Evolutionary conservation across 2,797 vertebrate species (phyloP).

Genomic region (Parotocinclus haroldoi): DNA sequence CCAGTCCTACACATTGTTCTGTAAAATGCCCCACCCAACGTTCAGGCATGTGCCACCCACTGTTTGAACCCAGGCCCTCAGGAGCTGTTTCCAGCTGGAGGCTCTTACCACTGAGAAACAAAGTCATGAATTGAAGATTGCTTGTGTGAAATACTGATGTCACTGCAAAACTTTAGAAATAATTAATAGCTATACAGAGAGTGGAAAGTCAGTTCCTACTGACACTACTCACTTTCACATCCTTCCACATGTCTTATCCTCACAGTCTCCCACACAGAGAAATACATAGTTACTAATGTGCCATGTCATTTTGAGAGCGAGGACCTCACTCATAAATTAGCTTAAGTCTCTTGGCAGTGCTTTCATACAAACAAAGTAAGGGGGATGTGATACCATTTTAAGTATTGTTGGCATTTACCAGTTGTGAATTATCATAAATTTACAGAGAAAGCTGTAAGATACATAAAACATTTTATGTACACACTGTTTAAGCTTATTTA

Average conservation of each 20-base stretch:
- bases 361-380: not conserved
- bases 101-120: too few relatives aligned
- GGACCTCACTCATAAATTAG: constrained; percentile 15
- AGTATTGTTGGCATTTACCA: too few relatives aligned
- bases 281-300: constrained; percentile 10
- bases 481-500: too few relatives aligned
- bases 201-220: constrained; percentile 19
- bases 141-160: constrained; percentile 26
- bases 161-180: constrained; percentile 36
- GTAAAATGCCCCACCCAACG: too few relatives aligned
- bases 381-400: too few relatives aligned
- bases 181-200: constrained; percentile 33
- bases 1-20: too few relatives aligned
- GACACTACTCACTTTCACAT: constrained; percentile 34
- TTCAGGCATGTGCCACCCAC: too few relatives aligned
- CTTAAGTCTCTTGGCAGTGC: constrained; percentile 23
- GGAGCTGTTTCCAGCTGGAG: too few relatives aligned
- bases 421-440: too few relatives aligned
- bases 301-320: not conserved
- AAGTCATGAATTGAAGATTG: constrained; percentile 7
- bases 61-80: too few relatives aligned
- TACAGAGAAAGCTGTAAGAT: too few relatives aligned
- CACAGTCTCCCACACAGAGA: constrained; percentile 34
- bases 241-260: constrained; percentile 39
- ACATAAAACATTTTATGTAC: too few relatives aligned